Base-by-base conservation (phyloP, 2,797 vertebrate genomes). In the Phataginus tricuspis region DNA sequence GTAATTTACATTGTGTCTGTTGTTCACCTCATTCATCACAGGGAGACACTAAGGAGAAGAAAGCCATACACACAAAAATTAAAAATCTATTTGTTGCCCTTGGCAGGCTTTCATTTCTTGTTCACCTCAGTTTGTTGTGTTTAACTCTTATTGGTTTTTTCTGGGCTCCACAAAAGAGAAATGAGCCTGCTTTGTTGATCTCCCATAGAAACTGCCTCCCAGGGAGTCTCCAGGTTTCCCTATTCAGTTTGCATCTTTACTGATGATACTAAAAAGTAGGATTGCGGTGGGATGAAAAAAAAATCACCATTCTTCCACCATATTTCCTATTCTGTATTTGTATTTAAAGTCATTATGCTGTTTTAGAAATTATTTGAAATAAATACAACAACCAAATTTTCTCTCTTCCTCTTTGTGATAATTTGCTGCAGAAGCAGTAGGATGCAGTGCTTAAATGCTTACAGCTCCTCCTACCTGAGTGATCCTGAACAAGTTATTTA, bases 11-110 rank as follows among this genome's bases (percentile, higher is more conserved):
- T 49, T 95, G 45, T 51, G 42, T 77, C 39, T 95, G 34, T 34
- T 85, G 57, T 51, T 94, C 63, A 93, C 78, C 84, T 95, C 90
- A 89, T 95, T 96, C 69, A 97, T 95, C 92, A 96, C n/a, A 39
- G 19, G 25, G 18, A 87, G 86, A 92, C 91, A 94, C 57, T 66
- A 77, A 87, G 37, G 71, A 95, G 84, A 94, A 25, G 77, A 82
- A 94, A 53, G 57, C 23, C 90, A 49, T 92, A 91, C 49, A 63
- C 45, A 79, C 8, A 78, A 92, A 91, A 93, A 96, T 92, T 96
- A 96, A 96, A 96, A 97, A 85, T 94, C 91, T 94, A 94, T 96
- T 75, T 90, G 88, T 85, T 96, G 94, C 85, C 88, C 85, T 94
- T 78, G 92, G 66, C 84, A 86, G 83, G 79, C 45, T 94, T 95